Evolutionary conservation across 2,888 invertebrate species (phyloP), one percentile per base, ranked within the genome.

Genomic region (Cantharis rufa): DNA sequence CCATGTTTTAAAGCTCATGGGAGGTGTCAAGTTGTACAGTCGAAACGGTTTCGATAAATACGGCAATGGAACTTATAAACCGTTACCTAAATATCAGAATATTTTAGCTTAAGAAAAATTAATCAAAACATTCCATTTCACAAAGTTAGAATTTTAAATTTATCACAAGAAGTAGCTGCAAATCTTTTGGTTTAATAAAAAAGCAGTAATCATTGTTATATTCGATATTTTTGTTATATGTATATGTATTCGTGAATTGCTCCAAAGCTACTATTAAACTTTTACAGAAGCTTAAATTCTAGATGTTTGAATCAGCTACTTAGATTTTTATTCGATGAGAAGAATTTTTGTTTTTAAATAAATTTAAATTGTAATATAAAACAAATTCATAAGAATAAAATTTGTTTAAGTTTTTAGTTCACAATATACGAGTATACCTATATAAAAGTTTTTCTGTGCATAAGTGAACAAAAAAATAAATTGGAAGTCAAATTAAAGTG

Each of bases 1-100:
- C 21, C 72, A 76, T 76, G 74, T 78, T 76, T 73, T 28, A 73
- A 71, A 74, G 16, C 80, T 78, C 80, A 11, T 69, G 78, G 75
- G 80, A 80, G 71, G 75, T 76, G 78, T 78, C 75, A 75, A 28
- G 69, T 61, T 75, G 66, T 62, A 48, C 68, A 63, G 69, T 32
- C 70, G 68, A 69, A 78, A 70, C 74, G 72, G 69, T 72, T 75
- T 78, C 63, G 63, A 72, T 74, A 72, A 66, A 18, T 66, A 66
- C 64, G 13, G 15, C 16, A 48, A 48, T 48, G 13, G 7, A n/a
- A n/a, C 48, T 48, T n/a, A n/a, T 48, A 48, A 48, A 48, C 48
- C 32, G n/a, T 3, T 48, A 9, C n/a, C n/a, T n/a, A n/a, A 48
- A 48, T 48, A n/a, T 13, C n/a, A 48, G n/a, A 48, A 13, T 24